Conservation (phyloP, 1,140 invertebrate genomes). For the Diuraphis noxia region DNA sequence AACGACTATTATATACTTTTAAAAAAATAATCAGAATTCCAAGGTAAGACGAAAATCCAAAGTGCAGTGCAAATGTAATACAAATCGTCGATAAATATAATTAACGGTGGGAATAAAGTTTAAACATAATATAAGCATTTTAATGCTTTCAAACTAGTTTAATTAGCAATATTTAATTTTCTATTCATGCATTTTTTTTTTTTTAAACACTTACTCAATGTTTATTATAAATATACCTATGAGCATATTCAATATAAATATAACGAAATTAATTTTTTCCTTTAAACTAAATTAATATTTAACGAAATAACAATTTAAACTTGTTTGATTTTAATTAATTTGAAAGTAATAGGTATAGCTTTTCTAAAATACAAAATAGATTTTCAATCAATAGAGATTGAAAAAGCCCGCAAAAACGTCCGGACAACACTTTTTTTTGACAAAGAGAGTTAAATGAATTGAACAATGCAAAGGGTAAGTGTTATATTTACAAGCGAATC, state of each 20-base stretch:
- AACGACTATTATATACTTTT: constrained; percentile 34
- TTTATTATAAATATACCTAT: neutral
- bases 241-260: neutral
- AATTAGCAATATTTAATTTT: neutral
- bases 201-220: neutral
- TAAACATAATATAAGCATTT: neutral
- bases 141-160: neutral
- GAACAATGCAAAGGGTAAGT: neutral
- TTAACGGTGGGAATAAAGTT: neutral
- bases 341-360: neutral
- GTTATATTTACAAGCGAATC: neutral
- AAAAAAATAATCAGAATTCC: neutral
- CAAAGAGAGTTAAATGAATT: neutral
- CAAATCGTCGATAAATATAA: neutral
- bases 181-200: too few species aligned
- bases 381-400: neutral
- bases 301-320: neutral
- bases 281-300: neutral
- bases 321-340: neutral
- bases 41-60: neutral
- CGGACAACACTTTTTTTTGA: neutral
- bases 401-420: neutral
- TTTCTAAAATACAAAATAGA: neutral
- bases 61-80: neutral
- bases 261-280: neutral